phyloP scores from a whole-genome alignment of 1,140 invertebrate genomes.

The Drosophila takahashii region DNA sequence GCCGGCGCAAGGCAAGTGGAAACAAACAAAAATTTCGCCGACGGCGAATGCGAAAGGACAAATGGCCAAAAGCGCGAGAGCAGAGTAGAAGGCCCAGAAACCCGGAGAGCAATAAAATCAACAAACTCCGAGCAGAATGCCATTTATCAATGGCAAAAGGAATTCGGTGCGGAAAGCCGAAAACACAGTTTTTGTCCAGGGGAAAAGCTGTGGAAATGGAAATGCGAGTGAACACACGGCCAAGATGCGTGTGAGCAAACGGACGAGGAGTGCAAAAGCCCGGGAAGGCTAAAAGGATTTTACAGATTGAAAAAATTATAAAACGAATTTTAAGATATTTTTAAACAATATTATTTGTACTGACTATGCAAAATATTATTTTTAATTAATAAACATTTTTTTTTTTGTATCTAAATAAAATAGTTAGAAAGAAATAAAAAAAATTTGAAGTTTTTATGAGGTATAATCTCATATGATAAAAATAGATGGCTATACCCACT shows the following conservation, averaged over 20 bases:
- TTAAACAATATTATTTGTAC: too few species aligned
- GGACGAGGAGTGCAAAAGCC: neutral
- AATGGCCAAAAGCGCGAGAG: conserved; percentile 43
- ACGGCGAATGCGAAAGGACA: conserved; percentile 63
- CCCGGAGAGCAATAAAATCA: conserved; percentile 57
- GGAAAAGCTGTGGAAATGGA: conserved; percentile 26
- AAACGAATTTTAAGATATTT: too few species aligned
- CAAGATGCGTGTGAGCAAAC: neutral
- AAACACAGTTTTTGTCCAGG: conserved; percentile 37
- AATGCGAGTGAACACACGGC: conserved; percentile 21
- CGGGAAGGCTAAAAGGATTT: neutral
- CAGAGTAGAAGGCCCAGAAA: conserved; percentile 16
- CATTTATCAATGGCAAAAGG: conserved; percentile 79
- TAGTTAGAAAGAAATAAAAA: too few species aligned
- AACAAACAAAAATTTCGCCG: conserved; percentile 75
- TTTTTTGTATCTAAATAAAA: too few species aligned
- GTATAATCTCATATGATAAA: too few species aligned
- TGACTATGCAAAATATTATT: too few species aligned
- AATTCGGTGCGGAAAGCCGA: conserved; percentile 70
- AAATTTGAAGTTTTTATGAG: too few species aligned
- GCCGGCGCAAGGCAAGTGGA: conserved; percentile 67
- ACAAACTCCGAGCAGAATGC: conserved; percentile 65
- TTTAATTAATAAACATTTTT: too few species aligned
- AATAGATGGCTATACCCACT: too few species aligned
- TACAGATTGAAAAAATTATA: neutral